Conservation (phyloP, 2,888 invertebrate species). For the Drosophila stalkeri region DNA sequence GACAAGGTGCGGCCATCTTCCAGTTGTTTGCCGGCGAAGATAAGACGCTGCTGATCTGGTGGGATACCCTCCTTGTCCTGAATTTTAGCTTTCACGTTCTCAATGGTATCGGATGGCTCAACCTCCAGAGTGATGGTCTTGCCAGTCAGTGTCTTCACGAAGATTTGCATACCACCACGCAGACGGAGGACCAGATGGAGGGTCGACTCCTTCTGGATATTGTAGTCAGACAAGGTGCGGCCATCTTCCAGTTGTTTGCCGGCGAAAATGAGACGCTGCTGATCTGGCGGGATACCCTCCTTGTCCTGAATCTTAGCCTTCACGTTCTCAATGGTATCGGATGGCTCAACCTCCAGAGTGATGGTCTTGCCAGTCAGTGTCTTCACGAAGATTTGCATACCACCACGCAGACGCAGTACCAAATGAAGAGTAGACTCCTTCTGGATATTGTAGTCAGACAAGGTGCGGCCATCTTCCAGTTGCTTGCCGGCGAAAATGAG, state of each 20-base stretch:
- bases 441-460: conserved; percentile 87
- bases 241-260: conserved; percentile 95
- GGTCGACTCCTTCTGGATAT: conserved; percentile 96
- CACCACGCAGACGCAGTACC: conserved; percentile 95
- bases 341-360: conserved; percentile 43
- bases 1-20: conserved; percentile 95
- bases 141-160: conserved; percentile 51
- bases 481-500: conserved; percentile 79
- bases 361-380: conserved; percentile 53
- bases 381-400: conserved; percentile 85
- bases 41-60: conserved; percentile 67
- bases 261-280: conserved; percentile 75
- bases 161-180: conserved; percentile 89
- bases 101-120: too few relatives aligned
- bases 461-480: conserved; percentile 93
- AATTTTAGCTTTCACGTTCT: too few relatives aligned
- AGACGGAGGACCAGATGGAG: conserved; percentile 94
- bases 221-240: conserved; percentile 95
- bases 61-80: too few relatives aligned
- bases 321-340: conserved; percentile 63
- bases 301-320: conserved; percentile 77
- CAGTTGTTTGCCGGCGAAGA: conserved; percentile 77
- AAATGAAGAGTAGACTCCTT: conserved; percentile 85
- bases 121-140: conserved; percentile 43
- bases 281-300: conserved; percentile 78